phyloP scores from a whole-genome alignment of 2,888 invertebrate species.

The Geotrupes spiniger region DNA sequence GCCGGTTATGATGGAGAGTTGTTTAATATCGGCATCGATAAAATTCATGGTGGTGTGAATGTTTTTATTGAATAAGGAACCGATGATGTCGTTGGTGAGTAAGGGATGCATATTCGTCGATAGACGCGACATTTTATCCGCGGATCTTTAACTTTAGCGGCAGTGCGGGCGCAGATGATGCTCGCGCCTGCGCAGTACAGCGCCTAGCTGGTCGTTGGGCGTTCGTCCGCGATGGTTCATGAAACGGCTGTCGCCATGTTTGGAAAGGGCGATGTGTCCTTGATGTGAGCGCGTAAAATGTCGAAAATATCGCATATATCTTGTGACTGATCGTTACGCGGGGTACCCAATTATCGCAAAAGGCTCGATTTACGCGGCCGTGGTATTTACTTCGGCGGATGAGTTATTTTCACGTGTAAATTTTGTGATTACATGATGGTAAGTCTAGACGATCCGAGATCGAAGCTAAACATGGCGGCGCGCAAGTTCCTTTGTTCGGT shows the following conservation, averaged over 20 bases:
- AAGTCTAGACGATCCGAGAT: conserved; percentile 51
- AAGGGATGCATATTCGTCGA: conserved; percentile 34
- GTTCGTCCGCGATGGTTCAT: conserved; percentile 38
- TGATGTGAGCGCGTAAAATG: conserved; percentile 51
- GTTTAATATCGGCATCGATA: conserved; percentile 56
- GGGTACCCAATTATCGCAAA: conserved; percentile 54
- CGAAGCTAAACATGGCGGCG: conserved; percentile 53
- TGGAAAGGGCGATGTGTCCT: conserved; percentile 51
- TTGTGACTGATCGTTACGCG: conserved; percentile 55
- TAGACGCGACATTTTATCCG: conserved; percentile 32
- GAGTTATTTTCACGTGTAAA: conserved; percentile 56
- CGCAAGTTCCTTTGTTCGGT: conserved; percentile 35
- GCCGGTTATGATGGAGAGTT: conserved; percentile 50
- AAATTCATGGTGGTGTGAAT: conserved; percentile 59
- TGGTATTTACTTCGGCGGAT: conserved; percentile 56
- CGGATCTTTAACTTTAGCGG: conserved; percentile 18
- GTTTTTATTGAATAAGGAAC: conserved; percentile 53
- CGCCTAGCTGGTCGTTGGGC: conserved; percentile 36
- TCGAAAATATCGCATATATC: conserved; percentile 53
- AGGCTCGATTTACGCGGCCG: conserved; percentile 48
- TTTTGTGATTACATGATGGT: conserved; percentile 68
- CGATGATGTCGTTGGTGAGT: conserved; percentile 51
- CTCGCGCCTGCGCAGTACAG: conserved; percentile 31
- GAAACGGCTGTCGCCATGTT: conserved; percentile 56
- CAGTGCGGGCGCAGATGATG: conserved; percentile 24